Percentiles rank a stretch among this genome's conserved stretches.
Conservation (phyloP, 2,888 invertebrate genomes). For the Paralinhomoeus sp. region DNA sequence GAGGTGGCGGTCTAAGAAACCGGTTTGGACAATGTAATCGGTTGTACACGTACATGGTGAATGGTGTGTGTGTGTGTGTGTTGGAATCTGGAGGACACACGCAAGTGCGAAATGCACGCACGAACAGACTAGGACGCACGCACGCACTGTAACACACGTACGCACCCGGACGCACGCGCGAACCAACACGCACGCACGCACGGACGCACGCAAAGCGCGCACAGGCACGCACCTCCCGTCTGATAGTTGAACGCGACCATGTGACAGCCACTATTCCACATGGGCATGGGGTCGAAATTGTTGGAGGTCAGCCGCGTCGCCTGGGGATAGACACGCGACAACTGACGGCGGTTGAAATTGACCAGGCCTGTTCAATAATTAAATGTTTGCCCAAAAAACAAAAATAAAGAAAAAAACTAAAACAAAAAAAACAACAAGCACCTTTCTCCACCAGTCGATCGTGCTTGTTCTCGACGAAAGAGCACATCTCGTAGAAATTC, state of each 20-base stretch:
- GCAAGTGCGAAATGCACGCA: too few relatives aligned
- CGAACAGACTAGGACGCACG: too few relatives aligned
- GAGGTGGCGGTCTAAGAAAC: constrained; percentile 55
- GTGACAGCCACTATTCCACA: constrained; percentile 88
- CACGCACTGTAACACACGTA: too few relatives aligned
- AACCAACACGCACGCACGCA: too few relatives aligned
- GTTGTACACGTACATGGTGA: too few relatives aligned
- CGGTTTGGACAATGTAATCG: too few relatives aligned
- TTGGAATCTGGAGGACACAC: too few relatives aligned
- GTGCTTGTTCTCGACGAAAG: constrained; percentile 83
- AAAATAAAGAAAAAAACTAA: not conserved
- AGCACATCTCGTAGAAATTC: constrained; percentile 73
- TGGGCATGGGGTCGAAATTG: constrained; percentile 75
- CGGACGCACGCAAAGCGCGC: too few relatives aligned
- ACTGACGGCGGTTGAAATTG: constrained; percentile 37
- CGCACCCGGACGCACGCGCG: too few relatives aligned
- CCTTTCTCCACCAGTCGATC: constrained; percentile 52
- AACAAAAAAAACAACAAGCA: constrained; percentile 11
- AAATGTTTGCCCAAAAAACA: not conserved
- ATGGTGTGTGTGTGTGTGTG: too few relatives aligned
- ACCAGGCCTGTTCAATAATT: constrained; percentile 6
- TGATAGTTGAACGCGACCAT: constrained; percentile 96
- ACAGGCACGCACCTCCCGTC: constrained; percentile 39
- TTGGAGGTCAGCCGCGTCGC: constrained; percentile 81
- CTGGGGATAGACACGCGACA: constrained; percentile 74